Evolutionary conservation across 1,140 invertebrate species (phyloP).

Genomic region (Drosophila navojoa): DNA sequence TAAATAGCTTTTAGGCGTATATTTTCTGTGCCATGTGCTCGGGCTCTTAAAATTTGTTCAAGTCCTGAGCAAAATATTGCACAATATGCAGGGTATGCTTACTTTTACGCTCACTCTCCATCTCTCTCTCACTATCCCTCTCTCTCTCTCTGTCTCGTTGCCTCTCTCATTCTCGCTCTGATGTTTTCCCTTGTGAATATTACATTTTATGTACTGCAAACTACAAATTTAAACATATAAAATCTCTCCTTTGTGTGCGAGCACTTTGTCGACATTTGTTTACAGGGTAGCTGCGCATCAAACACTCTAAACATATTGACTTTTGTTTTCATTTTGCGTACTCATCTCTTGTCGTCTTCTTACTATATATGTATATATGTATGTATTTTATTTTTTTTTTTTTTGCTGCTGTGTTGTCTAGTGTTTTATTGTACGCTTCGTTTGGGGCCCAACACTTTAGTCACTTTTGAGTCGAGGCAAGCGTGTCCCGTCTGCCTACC

Average conservation of each 20-base stretch:
- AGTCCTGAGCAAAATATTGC: slow-evolving; percentile 1
- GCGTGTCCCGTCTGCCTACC: slow-evolving; percentile 12
- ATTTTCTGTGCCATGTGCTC: slow-evolving; percentile 26
- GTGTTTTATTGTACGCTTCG: slow-evolving; percentile 20
- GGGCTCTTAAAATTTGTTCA: slow-evolving; percentile 39
- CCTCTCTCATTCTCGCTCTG: not conserved
- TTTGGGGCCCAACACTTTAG: slow-evolving; percentile 57
- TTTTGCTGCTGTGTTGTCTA: slow-evolving; percentile 28
- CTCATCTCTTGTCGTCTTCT: slow-evolving; percentile 7
- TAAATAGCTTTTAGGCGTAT: slow-evolving; percentile 5
- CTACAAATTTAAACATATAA: too few relatives aligned
- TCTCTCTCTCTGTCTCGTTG: not conserved
- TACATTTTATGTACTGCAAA: not conserved
- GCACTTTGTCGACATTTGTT: not conserved
- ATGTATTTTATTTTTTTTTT: slow-evolving; percentile 12
- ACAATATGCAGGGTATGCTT: not conserved
- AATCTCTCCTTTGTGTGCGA: too few relatives aligned
- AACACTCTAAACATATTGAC: slow-evolving; percentile 7
- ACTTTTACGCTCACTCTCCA: not conserved
- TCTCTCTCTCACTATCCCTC: too few relatives aligned
- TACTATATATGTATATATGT: too few relatives aligned
- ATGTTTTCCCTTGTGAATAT: not conserved
- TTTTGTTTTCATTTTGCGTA: slow-evolving; percentile 23
- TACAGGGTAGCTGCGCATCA: slow-evolving; percentile 10
- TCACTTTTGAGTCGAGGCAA: slow-evolving; percentile 60